A percentile compares a stretch with the other conserved stretches of the same genome.
phyloP scores from a whole-genome alignment of 2,113 vertebrate genomes.

The Plecotus auritus region DNA sequence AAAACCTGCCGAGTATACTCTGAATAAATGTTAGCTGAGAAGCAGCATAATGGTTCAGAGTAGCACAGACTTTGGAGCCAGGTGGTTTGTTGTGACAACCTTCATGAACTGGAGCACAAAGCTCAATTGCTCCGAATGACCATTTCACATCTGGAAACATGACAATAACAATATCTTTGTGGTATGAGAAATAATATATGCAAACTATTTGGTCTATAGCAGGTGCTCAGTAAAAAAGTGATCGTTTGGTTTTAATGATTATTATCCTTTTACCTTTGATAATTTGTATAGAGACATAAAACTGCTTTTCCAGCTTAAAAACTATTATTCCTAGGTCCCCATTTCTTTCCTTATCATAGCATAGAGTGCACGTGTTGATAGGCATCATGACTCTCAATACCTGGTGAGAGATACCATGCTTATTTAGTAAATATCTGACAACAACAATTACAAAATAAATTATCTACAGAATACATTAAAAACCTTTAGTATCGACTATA shows the following conservation, averaged over 20 bases:
- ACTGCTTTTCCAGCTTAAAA: neutral
- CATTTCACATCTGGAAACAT: neutral
- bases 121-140: neutral
- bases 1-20: neutral
- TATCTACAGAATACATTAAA: neutral
- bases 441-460: neutral
- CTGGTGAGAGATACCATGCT: neutral
- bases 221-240: neutral
- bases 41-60: neutral
- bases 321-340: neutral
- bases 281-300: neutral
- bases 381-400: neutral
- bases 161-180: neutral
- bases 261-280: neutral
- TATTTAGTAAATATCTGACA: neutral
- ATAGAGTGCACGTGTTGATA: neutral
- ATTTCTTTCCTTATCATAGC: neutral
- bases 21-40: neutral
- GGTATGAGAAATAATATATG: neutral
- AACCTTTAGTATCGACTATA: neutral
- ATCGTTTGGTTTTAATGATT: neutral
- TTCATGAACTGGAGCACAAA: neutral
- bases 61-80: neutral
- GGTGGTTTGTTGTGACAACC: accelerated
- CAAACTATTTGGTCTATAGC: neutral